Evolutionary conservation across 2,888 invertebrate species (phyloP).

Genomic region (Erynnis tages): DNA sequence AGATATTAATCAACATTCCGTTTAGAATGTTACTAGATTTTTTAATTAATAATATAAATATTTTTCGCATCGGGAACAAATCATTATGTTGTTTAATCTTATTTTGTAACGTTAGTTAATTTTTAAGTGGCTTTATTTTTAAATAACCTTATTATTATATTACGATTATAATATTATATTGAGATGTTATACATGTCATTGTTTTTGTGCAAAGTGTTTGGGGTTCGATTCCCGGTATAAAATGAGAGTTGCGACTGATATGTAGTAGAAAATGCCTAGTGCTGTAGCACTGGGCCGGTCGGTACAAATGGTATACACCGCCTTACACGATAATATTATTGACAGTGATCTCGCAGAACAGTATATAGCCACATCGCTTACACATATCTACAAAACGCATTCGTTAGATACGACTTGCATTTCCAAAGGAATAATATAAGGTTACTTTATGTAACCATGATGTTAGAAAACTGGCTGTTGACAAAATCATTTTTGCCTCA

Average conservation of each 20-base stretch:
- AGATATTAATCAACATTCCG: conserved; percentile 79
- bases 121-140: conserved; percentile 78
- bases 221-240: conserved; percentile 64
- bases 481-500: conserved; percentile 20
- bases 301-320: conserved; percentile 80
- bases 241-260: conserved; percentile 78
- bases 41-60: conserved; percentile 64
- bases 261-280: conserved; percentile 69
- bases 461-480: conserved; percentile 16
- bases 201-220: conserved; percentile 77
- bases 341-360: conserved; percentile 53
- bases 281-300: conserved; percentile 60
- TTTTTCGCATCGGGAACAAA: conserved; percentile 80
- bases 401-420: conserved; percentile 14
- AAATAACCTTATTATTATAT: conserved; percentile 64
- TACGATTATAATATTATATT: conserved; percentile 74
- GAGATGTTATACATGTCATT: conserved; percentile 79
- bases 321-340: conserved; percentile 76
- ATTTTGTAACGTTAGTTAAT: conserved; percentile 81
- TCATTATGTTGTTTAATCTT: conserved; percentile 81
- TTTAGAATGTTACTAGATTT: conserved; percentile 80
- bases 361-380: conserved; percentile 23
- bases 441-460: conserved; percentile 20
- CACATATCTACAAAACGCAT: conserved; percentile 19
- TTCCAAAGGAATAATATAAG: conserved; percentile 18